phyloP scores from a whole-genome alignment of 2,888 invertebrate genomes.

The Pilophorus perplexus region DNA sequence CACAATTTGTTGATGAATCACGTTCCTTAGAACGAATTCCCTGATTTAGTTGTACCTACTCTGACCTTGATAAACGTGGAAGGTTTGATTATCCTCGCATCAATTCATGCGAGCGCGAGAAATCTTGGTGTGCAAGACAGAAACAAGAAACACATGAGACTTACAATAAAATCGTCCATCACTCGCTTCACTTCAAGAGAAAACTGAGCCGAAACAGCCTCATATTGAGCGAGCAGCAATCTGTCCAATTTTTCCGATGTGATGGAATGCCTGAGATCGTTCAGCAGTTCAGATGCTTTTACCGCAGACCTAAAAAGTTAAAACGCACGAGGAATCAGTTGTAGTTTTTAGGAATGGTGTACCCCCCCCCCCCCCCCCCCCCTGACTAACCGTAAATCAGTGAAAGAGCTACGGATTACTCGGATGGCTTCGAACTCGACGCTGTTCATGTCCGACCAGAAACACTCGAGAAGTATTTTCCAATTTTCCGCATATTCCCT shows the following conservation, averaged over 20 bases:
- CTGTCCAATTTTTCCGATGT: slow-evolving; percentile 27
- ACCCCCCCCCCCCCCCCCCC: too few relatives aligned
- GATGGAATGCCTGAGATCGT: slow-evolving; percentile 11
- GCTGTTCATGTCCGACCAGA: slow-evolving; percentile 69
- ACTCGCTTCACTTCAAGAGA: slow-evolving; percentile 21
- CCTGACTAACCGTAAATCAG: slow-evolving; percentile 70
- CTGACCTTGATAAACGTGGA: too few relatives aligned
- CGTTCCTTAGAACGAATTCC: too few relatives aligned
- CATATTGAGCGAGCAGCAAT: slow-evolving; percentile 24
- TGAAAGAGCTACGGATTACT: slow-evolving; percentile 84
- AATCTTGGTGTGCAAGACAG: too few relatives aligned
- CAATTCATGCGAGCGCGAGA: too few relatives aligned
- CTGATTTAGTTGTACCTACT: too few relatives aligned
- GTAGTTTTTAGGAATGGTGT: not conserved
- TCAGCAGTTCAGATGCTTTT: slow-evolving; percentile 12
- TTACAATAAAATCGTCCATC: slow-evolving; percentile 31
- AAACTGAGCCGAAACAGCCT: slow-evolving; percentile 15
- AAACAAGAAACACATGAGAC: too few relatives aligned
- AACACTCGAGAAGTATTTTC: slow-evolving; percentile 76
- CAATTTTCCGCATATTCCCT: slow-evolving; percentile 78
- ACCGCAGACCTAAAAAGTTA: slow-evolving; percentile 18
- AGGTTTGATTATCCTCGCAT: too few relatives aligned
- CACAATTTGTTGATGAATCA: too few relatives aligned
- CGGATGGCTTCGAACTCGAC: slow-evolving; percentile 78
- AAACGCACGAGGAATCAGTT: not conserved